A percentile compares a stretch with the other conserved stretches of the same genome.
Evolutionary conservation across 1,140 invertebrate genomes (phyloP).

Genomic region (Sinella curviseta): DNA sequence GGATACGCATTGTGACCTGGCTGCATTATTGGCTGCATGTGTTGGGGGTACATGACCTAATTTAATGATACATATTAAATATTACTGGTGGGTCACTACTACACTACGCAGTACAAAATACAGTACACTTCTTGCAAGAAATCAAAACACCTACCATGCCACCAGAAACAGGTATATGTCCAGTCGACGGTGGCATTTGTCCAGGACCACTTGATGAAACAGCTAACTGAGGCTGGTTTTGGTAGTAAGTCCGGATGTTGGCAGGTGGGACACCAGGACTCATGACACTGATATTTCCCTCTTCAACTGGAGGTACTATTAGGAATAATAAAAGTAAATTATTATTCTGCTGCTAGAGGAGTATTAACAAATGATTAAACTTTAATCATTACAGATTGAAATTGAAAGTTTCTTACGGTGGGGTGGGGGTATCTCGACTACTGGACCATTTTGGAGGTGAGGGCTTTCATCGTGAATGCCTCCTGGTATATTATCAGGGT

Average conservation of each 20-base stretch:
- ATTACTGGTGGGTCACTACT: too few relatives aligned
- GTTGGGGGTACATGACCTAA: slow-evolving; percentile 29
- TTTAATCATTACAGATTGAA: neutral
- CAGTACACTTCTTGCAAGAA: neutral
- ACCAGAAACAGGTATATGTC: neutral
- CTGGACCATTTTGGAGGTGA: neutral
- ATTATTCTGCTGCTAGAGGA: neutral
- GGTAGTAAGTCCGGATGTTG: neutral
- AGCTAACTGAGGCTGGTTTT: neutral
- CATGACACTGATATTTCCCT: neutral
- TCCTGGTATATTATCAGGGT: neutral
- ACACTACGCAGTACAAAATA: neutral
- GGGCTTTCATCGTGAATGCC: neutral
- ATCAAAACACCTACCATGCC: slow-evolving; percentile 17
- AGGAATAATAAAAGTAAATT: neutral
- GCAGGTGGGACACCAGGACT: neutral
- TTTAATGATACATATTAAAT: too few relatives aligned
- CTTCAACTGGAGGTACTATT: neutral
- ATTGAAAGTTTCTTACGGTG: slow-evolving; percentile 1
- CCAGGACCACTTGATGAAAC: neutral
- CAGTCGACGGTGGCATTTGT: neutral
- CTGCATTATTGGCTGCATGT: slow-evolving; percentile 37
- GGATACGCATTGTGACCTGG: slow-evolving; percentile 18
- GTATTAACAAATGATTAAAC: neutral
- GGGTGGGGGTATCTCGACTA: neutral